These are phyloP conservation scores for Caenorhabditis wallacei DNA, from an alignment of 2,888 invertebrate genomes.

Conservation along the genomic window DNA sequence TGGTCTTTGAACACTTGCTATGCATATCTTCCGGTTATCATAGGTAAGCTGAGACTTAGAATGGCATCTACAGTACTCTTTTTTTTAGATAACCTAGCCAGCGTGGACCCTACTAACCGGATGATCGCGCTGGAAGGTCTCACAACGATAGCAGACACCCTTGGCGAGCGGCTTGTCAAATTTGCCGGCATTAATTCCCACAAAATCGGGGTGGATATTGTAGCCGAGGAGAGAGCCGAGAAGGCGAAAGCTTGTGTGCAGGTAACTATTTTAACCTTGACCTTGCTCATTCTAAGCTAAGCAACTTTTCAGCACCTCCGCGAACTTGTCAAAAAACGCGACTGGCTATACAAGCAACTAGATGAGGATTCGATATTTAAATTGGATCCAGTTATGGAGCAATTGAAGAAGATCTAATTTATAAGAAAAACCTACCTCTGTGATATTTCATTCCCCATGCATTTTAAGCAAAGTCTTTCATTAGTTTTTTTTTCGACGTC, in stretches of 20 bases:
- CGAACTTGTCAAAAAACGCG: constrained; percentile 49
- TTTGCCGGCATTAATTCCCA: constrained; percentile 43
- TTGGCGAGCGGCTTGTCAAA: constrained; percentile 37
- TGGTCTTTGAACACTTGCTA: constrained; percentile 59
- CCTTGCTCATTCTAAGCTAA: not conserved
- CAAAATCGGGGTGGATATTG: constrained; percentile 69
- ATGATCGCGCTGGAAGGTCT: constrained; percentile 28
- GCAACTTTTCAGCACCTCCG: constrained; percentile 42
- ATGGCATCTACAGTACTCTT: too few species aligned
- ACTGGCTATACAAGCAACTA: constrained; percentile 60
- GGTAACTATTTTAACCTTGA: constrained; percentile 33
- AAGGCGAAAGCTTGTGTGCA: constrained; percentile 66
- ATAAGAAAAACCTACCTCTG: not conserved
- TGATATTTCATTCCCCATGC: constrained; percentile 16
- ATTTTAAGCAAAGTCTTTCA: not conserved
- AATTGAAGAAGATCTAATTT: constrained; percentile 41
- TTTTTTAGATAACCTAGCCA: constrained; percentile 43
- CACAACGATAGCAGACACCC: constrained; percentile 33
- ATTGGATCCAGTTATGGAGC: constrained; percentile 48
- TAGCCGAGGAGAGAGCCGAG: constrained; percentile 67
- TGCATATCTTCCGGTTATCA: constrained; percentile 45
- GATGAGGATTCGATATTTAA: constrained; percentile 41
- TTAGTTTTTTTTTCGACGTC: not conserved
- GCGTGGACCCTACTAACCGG: constrained; percentile 33
- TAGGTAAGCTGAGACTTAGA: constrained; percentile 31